Conservation (phyloP, 2,113 vertebrate genomes). For the Opisthocomus hoazin region DNA sequence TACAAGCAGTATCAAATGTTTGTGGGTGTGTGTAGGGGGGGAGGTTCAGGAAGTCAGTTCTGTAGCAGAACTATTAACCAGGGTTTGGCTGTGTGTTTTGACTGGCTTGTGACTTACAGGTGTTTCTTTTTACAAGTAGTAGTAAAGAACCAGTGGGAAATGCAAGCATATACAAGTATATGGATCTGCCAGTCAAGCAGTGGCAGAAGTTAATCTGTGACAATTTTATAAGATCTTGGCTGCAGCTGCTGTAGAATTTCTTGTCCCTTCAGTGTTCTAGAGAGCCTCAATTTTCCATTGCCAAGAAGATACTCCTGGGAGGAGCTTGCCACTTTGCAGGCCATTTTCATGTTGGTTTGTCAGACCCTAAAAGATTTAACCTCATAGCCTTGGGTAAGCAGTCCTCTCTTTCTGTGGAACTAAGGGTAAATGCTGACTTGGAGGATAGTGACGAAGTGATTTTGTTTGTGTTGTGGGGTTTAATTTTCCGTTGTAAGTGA, state of each 20-base stretch:
- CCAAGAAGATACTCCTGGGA: not conserved
- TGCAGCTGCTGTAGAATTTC: not conserved
- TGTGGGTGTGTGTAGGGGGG: not conserved
- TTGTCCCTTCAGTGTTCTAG: not conserved
- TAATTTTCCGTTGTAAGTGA: not conserved
- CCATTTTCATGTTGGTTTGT: not conserved
- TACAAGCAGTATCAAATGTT: not conserved
- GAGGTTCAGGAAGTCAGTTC: constrained; percentile 7
- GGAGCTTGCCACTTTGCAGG: not conserved
- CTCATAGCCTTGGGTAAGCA: not conserved
- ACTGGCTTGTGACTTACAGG: constrained; percentile 25
- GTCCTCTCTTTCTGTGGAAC: not conserved
- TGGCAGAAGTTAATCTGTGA: not conserved
- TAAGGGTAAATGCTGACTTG: not conserved
- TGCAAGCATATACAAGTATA: not conserved
- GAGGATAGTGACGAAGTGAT: not conserved
- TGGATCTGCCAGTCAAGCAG: not conserved
- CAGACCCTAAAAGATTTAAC: not conserved
- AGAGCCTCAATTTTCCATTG: not conserved
- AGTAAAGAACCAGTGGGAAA: not conserved
- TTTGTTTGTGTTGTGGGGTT: not conserved
- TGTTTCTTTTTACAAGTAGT: constrained; percentile 14
- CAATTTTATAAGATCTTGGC: not conserved
- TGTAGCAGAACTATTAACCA: constrained; percentile 14
- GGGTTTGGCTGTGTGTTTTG: constrained; percentile 62